Percentiles rank a stretch among this genome's conserved stretches.
Evolutionary conservation across 2,888 invertebrate species (phyloP).

Genomic region (Ornithoptera priamus): DNA sequence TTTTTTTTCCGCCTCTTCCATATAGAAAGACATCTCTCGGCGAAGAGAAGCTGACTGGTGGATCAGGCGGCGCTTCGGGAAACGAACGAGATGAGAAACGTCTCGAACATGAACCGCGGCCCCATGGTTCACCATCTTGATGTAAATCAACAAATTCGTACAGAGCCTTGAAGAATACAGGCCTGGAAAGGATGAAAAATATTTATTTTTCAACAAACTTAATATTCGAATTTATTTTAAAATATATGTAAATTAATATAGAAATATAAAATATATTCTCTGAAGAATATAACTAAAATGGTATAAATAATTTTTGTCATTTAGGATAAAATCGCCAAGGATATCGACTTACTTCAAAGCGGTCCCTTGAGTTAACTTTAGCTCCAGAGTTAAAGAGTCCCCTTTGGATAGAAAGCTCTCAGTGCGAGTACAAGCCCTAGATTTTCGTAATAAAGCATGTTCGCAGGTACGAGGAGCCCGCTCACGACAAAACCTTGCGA

Average conservation of each 20-base stretch:
- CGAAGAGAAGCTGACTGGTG: constrained; percentile 88
- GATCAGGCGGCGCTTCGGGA: constrained; percentile 78
- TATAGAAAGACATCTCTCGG: constrained; percentile 92
- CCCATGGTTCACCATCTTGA: constrained; percentile 90
- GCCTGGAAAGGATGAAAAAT: constrained; percentile 75
- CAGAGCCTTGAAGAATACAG: constrained; percentile 90
- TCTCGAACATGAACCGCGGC: constrained; percentile 86
- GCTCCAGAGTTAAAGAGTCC: constrained; percentile 88
- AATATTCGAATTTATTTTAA: too few species aligned
- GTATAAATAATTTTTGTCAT: background rate
- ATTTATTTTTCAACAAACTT: background rate
- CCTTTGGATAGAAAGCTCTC: constrained; percentile 92
- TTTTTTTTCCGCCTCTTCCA: constrained; percentile 90
- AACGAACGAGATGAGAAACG: constrained; percentile 85
- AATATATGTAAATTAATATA: too few species aligned
- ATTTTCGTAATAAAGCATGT: constrained; percentile 84
- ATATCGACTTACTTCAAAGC: constrained; percentile 84
- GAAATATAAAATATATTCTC: background rate
- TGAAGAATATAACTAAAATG: background rate
- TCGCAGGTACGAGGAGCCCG: constrained; percentile 91
- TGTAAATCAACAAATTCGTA: constrained; percentile 94
- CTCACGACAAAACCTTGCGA: constrained; percentile 91
- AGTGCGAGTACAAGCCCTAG: constrained; percentile 87
- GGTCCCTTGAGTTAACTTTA: constrained; percentile 89
- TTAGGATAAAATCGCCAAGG: background rate